Evolutionary conservation across 1,140 invertebrate genomes (phyloP).

Genomic region (Olivierus martensii): DNA sequence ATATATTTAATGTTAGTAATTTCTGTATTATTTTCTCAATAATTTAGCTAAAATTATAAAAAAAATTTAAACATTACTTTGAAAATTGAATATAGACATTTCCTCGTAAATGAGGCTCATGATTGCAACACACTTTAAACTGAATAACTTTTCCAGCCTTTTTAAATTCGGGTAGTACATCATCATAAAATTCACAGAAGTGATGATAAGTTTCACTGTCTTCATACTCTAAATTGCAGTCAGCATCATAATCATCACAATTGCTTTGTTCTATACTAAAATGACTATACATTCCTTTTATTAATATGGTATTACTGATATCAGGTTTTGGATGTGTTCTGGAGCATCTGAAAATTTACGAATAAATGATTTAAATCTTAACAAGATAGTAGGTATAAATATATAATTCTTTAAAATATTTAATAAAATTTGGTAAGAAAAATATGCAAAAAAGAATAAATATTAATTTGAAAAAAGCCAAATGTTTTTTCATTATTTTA

Average conservation of each 20-base stretch:
- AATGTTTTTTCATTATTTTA: no score
- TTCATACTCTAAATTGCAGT: constrained; percentile 68
- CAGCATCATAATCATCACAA: constrained; percentile 63
- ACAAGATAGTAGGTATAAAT: no score
- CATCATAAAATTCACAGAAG: constrained; percentile 76
- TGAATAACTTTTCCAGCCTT: constrained; percentile 61
- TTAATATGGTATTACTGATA: constrained; percentile 51
- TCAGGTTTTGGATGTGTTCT: constrained; percentile 61
- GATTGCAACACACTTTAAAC: constrained; percentile 75
- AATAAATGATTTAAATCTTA: constrained; percentile 10
- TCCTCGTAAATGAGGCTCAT: constrained; percentile 67
- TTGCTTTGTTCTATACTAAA: constrained; percentile 56
- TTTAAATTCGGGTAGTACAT: constrained; percentile 68
- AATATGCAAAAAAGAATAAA: no score
- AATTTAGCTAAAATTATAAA: no score
- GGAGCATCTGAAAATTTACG: constrained; percentile 29
- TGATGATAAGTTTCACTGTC: constrained; percentile 60
- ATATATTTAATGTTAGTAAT: no score
- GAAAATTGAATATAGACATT: constrained; percentile 81
- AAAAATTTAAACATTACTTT: constrained; percentile 29
- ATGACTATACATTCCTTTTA: constrained; percentile 70
- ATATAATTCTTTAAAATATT: no score
- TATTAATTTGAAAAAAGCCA: no score
- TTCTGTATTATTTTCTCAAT: no score
- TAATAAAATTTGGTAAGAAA: no score